A percentile compares a stretch with the other conserved stretches of the same genome.
Evolutionary conservation across 1,140 invertebrate species (phyloP).

Genomic region (Saxidomus purpurata): DNA sequence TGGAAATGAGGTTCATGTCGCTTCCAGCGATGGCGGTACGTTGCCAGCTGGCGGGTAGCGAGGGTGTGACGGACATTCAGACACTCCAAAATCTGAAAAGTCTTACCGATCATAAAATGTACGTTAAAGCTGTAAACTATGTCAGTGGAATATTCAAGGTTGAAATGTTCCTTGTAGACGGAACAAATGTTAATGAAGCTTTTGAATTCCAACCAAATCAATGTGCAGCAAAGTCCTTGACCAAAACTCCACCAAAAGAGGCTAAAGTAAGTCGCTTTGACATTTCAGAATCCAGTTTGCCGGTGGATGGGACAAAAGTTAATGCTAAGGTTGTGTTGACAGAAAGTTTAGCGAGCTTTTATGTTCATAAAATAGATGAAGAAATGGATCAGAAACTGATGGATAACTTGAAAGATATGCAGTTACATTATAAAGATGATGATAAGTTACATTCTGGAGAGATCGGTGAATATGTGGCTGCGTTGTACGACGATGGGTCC

Average conservation of each 20-base stretch:
- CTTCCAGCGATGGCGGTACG: conserved; percentile 66
- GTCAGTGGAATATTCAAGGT: conserved; percentile 10
- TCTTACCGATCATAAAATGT: conserved; percentile 1
- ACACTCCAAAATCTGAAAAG: conserved; percentile 2
- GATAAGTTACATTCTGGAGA: background rate
- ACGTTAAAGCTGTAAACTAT: conserved; percentile 25
- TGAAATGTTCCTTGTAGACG: conserved; percentile 16
- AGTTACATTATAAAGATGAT: background rate
- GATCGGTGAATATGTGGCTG: conserved; percentile 46
- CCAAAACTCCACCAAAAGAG: background rate
- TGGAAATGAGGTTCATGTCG: conserved; percentile 55
- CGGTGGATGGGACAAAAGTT: background rate
- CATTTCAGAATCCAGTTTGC: background rate
- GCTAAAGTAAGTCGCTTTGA: background rate
- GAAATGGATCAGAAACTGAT: conserved; percentile 17
- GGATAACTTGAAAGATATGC: conserved; percentile 9
- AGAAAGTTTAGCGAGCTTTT: conserved; percentile 40
- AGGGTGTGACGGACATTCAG: background rate
- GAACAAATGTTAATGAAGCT: conserved; percentile 46
- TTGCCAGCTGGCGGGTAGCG: conserved; percentile 60
- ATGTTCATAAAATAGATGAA: background rate
- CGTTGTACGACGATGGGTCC: conserved; percentile 7
- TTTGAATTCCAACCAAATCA: background rate
- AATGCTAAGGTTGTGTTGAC: conserved; percentile 15
- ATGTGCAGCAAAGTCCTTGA: background rate